Evolutionary conservation across 2,113 vertebrate genomes (phyloP), one percentile per base, ranked within the genome.

Genomic region (Fulica atra): DNA sequence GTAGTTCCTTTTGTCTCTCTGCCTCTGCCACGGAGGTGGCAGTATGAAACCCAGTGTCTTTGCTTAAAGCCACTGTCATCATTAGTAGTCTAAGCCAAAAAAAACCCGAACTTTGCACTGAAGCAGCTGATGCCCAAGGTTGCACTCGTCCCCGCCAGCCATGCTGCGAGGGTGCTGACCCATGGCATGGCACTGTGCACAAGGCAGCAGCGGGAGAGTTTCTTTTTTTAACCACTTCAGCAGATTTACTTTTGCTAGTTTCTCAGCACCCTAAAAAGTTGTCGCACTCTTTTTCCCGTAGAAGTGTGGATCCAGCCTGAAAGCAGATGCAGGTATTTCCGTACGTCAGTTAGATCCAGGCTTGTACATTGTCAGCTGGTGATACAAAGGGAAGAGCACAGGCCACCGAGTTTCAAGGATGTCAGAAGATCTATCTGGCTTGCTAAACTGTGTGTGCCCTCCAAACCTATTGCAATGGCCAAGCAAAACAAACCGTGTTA

Each of bases 61-160:
- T 64, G 44, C 16, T 60, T 35, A 26, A 72, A 83, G 29, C 42
- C 38, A n/a, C 29, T 1, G 0, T 9, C 26, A 14, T 29, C 44
- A 4, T 48, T 63, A 38, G 28, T 31, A 40, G 9, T 46, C 76
- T 19, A 60, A 76, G 48, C 25, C 42, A 50, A 80, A 80, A 83
- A 80, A 80, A 83, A 7, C 28, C 29, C 68, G 76, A 86, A 72
- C 51, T 73, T 81, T 42, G 26, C 13, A 8, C 36, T 13, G 35
- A 28, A 48, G 63, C 42, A 71, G 46, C 24, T 17, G 25, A 17
- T 83, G 59, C 11, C 25, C 42, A 15, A 50, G 46, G n/a, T 10
- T 61, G 40, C 18, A 3, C 29, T 35, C 0, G 0, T 4, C 4
- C 26, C 53, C 3, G 4, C 35, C 21, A 59, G 35, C 56, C 0